phyloP scores from a whole-genome alignment of 92 coral and sea anemone species.

The Siderastrea siderea region DNA sequence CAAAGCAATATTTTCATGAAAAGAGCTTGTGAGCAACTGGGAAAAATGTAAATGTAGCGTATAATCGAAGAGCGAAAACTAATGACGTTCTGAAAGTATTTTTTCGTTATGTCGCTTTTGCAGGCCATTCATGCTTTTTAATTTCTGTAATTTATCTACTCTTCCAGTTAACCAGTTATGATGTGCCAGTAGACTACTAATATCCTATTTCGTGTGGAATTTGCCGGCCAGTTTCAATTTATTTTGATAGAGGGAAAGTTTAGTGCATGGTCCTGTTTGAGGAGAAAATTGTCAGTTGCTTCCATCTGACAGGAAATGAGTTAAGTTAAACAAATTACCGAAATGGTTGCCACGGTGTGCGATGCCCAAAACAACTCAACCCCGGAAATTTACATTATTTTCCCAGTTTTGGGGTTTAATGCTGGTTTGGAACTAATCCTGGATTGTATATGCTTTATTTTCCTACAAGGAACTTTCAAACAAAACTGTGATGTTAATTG shows the following conservation, averaged over 20 bases:
- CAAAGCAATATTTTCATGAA: neutral
- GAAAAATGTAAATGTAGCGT: too few species aligned
- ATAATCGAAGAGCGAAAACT: neutral
- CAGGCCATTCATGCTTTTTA: neutral
- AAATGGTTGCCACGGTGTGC: neutral
- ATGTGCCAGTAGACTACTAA: constrained; percentile 6
- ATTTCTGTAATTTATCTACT: neutral
- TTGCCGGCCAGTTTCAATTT: neutral
- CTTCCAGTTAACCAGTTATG: neutral
- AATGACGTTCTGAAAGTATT: neutral
- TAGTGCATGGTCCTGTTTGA: too few species aligned
- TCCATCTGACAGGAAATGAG: neutral
- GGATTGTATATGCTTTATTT: neutral
- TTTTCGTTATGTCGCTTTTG: neutral
- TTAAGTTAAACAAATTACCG: neutral
- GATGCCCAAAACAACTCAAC: neutral
- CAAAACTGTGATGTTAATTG: neutral
- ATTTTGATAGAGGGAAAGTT: too few species aligned
- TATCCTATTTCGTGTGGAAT: neutral
- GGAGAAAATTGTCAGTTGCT: too few species aligned
- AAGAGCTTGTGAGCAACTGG: neutral
- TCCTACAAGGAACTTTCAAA: neutral
- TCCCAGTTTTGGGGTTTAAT: neutral
- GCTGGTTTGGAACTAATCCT: neutral
- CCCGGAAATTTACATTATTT: neutral